phyloP scores from a whole-genome alignment of 2,888 invertebrate species.

The Smittia aterrima region DNA sequence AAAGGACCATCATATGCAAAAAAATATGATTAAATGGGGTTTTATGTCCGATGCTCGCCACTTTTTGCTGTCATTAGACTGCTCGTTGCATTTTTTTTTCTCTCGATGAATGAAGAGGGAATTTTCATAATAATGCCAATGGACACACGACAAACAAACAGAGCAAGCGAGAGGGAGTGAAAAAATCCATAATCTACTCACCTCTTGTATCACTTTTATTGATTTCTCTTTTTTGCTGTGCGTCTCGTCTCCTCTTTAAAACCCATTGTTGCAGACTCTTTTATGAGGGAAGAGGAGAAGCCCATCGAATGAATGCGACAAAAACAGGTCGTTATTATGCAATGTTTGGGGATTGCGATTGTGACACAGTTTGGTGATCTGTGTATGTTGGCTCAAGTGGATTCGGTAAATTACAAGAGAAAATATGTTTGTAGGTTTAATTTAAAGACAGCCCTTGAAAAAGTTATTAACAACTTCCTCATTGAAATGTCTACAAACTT shows the following conservation, averaged over 20 bases:
- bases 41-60: slow-evolving; percentile 1
- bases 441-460: too few species aligned
- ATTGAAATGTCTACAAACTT: too few species aligned
- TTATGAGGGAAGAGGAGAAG: too few species aligned
- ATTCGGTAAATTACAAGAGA: too few species aligned
- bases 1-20: slow-evolving; percentile 33
- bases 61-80: neutral
- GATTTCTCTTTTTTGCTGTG: slow-evolving; percentile 11
- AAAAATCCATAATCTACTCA: slow-evolving; percentile 23
- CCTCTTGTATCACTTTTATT: slow-evolving; percentile 33
- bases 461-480: too few species aligned
- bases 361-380: neutral
- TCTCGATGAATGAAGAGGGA: neutral
- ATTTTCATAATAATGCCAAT: neutral
- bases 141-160: neutral
- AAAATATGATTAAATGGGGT: slow-evolving; percentile 36
- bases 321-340: neutral
- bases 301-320: neutral
- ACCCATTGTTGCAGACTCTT: neutral
- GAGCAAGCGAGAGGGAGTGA: neutral
- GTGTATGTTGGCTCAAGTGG: too few species aligned
- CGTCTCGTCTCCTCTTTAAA: neutral
- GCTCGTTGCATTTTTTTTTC: neutral
- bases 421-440: too few species aligned
- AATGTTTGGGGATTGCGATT: neutral